Evolutionary conservation across 2,797 vertebrate genomes (phyloP).

Genomic region (Euthynnus affinis): DNA sequence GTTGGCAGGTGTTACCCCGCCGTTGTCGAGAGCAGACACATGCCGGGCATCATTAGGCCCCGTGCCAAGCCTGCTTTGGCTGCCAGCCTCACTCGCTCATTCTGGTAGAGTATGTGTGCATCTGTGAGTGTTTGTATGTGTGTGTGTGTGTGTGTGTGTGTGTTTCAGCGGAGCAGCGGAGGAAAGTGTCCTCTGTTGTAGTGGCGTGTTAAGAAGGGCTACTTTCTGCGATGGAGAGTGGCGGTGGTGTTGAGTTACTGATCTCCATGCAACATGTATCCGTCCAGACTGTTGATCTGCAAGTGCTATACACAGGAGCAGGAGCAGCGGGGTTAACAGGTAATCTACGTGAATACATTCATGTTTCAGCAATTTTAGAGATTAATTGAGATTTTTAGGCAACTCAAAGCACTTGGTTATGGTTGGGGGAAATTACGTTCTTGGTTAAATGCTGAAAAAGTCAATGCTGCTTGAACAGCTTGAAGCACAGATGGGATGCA

Average conservation of each 20-base stretch:
- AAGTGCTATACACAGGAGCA: not conserved
- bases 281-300: slow-evolving; percentile 19
- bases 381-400: not conserved
- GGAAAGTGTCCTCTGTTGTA: slow-evolving; percentile 62
- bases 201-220: slow-evolving; percentile 59
- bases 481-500: no score
- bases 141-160: slow-evolving; percentile 29
- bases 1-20: slow-evolving; percentile 97
- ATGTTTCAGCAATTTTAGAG: not conserved
- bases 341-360: no score
- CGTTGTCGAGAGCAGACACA: slow-evolving; percentile 94
- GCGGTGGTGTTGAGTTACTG: slow-evolving; percentile 19
- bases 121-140: slow-evolving; percentile 39
- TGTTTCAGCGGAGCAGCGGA: slow-evolving; percentile 34
- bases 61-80: slow-evolving; percentile 93
- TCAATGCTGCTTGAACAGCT: not conserved
- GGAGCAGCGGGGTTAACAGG: no score
- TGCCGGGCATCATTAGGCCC: slow-evolving; percentile 97
- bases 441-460: not conserved
- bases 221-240: slow-evolving; percentile 37
- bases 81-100: slow-evolving; percentile 85
- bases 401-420: not conserved
- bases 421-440: not conserved
- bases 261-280: slow-evolving; percentile 54
- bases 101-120: slow-evolving; percentile 54